Conservation (phyloP, 2,113 vertebrate species). For the Ornithorhynchus anatinus region DNA sequence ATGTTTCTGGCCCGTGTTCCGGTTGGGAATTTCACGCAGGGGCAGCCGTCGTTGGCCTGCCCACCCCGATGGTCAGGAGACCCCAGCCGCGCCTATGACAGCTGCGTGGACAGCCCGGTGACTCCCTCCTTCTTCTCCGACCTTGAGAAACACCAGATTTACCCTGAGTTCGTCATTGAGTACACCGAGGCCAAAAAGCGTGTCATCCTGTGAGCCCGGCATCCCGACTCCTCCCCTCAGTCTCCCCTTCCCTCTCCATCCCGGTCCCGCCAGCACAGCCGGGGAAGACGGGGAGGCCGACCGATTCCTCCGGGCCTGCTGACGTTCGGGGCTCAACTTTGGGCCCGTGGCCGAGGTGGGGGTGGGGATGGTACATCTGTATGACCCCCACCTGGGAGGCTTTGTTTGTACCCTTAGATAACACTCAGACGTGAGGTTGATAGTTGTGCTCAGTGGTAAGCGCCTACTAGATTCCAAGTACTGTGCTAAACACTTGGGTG, state of each 20-base stretch:
- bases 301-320: background rate
- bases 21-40: conserved; percentile 55
- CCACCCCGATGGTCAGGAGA: conserved; percentile 46
- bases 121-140: conserved; percentile 56
- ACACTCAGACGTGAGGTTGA: too few species aligned
- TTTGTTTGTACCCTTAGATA: too few species aligned
- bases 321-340: background rate
- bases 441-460: too few species aligned
- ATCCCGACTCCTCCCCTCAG: background rate
- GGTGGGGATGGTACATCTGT: background rate
- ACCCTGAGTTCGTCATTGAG: conserved; percentile 66
- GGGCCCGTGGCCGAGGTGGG: background rate
- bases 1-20: conserved; percentile 69
- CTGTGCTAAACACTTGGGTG: too few species aligned
- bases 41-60: conserved; percentile 11
- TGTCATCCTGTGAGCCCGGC: background rate
- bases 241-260: background rate
- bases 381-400: too few species aligned
- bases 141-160: conserved; percentile 64
- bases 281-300: background rate
- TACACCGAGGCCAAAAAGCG: conserved; percentile 48
- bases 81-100: conserved; percentile 60
- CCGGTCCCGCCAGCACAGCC: too few species aligned
- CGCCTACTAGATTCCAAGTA: too few species aligned
- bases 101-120: conserved; percentile 46